These are phyloP conservation scores for Tiaroga cobitis DNA, from an alignment of 2,797 vertebrate genomes.

Conservation along the genomic window DNA sequence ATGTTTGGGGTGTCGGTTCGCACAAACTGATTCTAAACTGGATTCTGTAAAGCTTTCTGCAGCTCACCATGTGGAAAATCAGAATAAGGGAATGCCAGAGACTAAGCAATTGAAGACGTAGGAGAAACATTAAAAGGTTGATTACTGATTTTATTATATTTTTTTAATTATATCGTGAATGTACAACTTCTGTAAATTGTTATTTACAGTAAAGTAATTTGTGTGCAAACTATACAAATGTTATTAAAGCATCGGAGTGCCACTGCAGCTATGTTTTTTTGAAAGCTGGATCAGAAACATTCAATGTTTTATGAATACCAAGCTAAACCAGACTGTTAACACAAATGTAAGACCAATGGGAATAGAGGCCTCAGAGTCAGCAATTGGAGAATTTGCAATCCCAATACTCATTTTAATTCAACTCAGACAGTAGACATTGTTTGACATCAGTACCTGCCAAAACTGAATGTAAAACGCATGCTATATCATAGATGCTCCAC, in stretches of 20 bases:
- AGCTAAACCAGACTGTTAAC: not conserved
- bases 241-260: not conserved
- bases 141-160: not conserved
- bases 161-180: not conserved
- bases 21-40: not conserved
- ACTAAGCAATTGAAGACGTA: not conserved
- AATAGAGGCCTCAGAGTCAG: not conserved
- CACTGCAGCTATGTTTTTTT: not conserved
- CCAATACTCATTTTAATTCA: not conserved
- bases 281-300: not conserved
- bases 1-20: not conserved
- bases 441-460: conserved; percentile 20
- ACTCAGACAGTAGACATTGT: not conserved
- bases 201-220: not conserved
- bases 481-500: not conserved
- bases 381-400: not conserved
- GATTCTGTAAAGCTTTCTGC: not conserved
- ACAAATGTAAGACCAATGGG: not conserved
- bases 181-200: not conserved
- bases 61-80: not conserved
- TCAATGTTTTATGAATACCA: not conserved
- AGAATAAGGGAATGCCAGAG: not conserved
- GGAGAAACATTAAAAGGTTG: not conserved
- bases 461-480: conserved; percentile 16
- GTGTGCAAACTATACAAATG: not conserved